Conservation (phyloP, 2,797 vertebrate species). For the Meriones psammophilus region DNA sequence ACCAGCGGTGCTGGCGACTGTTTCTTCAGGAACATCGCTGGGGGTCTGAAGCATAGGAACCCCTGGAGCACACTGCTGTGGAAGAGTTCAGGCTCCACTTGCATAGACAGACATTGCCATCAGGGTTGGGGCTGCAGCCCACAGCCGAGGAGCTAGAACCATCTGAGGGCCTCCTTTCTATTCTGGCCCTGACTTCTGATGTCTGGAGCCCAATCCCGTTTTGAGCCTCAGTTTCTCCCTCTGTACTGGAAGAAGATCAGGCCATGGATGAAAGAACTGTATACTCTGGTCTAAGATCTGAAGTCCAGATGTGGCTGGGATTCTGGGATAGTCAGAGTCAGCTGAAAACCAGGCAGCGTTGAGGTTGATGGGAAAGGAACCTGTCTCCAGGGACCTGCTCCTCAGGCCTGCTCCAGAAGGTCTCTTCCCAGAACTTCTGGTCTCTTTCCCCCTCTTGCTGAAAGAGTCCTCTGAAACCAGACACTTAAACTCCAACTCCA, state of each 20-base stretch:
- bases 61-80: neutral
- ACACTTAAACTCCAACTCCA: neutral
- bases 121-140: neutral
- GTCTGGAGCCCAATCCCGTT: fast-evolving
- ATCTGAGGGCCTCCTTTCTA: neutral
- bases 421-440: fast-evolving
- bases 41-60: neutral
- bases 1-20: neutral
- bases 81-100: fast-evolving
- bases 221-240: neutral
- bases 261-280: neutral
- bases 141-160: no score
- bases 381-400: no score
- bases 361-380: no score
- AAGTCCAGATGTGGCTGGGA: neutral
- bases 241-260: neutral
- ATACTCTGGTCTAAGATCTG: neutral
- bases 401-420: neutral
- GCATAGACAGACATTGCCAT: no score
- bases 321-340: neutral
- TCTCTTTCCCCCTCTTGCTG: neutral
- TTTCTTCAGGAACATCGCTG: neutral
- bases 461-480: neutral
- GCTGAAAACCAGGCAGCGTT: no score
- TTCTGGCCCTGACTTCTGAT: neutral